Evolutionary conservation across 2,888 invertebrate genomes (phyloP).

Genomic region (Orchestes rusci): DNA sequence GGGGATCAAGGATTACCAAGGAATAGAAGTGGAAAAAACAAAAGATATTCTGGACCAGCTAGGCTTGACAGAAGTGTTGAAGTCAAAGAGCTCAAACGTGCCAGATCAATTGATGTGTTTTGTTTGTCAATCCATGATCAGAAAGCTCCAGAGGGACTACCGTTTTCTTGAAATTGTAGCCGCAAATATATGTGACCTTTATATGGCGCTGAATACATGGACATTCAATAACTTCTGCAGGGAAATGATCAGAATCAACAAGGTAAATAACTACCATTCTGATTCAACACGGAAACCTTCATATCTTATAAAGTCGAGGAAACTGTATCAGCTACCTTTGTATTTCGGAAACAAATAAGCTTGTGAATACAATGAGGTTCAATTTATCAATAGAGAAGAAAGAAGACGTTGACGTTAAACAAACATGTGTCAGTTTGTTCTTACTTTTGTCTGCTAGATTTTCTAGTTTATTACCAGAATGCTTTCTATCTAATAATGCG

Average conservation of each 20-base stretch:
- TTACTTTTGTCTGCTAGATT: too few species aligned
- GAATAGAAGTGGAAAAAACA: constrained; percentile 7
- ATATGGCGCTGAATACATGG: constrained; percentile 25
- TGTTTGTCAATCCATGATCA: constrained; percentile 24
- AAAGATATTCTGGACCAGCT: constrained; percentile 5
- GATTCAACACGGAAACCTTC: too few species aligned
- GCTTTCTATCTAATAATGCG: too few species aligned
- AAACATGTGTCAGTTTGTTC: too few species aligned
- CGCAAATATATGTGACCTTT: constrained; percentile 25
- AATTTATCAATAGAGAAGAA: too few species aligned
- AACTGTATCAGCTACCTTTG: too few species aligned
- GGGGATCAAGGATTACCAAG: constrained; percentile 5
- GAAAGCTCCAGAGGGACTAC: constrained; percentile 16
- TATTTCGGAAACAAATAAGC: too few species aligned
- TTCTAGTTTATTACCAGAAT: too few species aligned
- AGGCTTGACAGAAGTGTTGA: constrained; percentile 7
- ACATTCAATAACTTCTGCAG: constrained; percentile 26
- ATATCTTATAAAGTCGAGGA: too few species aligned
- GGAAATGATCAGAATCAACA: constrained; percentile 23
- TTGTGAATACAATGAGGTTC: too few species aligned
- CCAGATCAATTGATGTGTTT: constrained; percentile 19
- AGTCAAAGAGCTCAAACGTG: constrained; percentile 2
- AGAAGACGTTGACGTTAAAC: too few species aligned
- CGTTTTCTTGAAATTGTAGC: constrained; percentile 21
- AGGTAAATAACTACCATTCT: constrained; percentile 17